Evolutionary conservation across 35 echinoderm and acorn worm genomes (phyloP), one percentile per base, ranked within the genome.

Genomic region (Apostichopus parvimensis): DNA sequence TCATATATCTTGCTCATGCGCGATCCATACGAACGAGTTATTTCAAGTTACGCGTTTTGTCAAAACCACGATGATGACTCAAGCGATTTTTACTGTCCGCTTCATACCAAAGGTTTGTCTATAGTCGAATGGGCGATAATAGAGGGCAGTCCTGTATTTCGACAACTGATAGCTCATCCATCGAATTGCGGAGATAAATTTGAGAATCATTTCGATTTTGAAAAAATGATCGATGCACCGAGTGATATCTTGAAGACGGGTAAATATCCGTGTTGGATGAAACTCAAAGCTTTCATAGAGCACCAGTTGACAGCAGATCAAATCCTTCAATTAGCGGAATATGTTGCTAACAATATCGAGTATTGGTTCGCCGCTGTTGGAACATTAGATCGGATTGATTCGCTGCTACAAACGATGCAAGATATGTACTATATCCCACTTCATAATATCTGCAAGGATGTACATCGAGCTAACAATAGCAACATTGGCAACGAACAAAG

Each of bases 41-140:
- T 99, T n/a, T 99, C 97, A 5, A 90, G 93, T 17, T 96, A 96
- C 78, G 76, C 80, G 8, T 99, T 93, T 60, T 99, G 97, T 89
- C 85, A 93, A 18, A 72, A 94, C 20, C 83, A 92, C 53, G 87
- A 87, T 53, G 86, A 92, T 62, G 45, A 77, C n/a, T 88, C 93
- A 21, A 91, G 91, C 62, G 82, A 94, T 22, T 96, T 93, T 28
- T 55, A 79, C 54, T 79, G 93, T 13, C 93, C 95, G 23, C 79
- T 96, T 8, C 78, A 72, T 14, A 91, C 97, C 20, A 64, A 78
- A 13, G 91, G 93, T 25, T 90, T 99, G 55, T 87, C 95, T 8
- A 77, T 99, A 34, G 79, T 70, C 54, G 95, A 99, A 26, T 99
- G 95, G 93, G 97, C 95, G 4, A 28, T 94, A 17, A 87, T 96